A percentile compares a stretch with the other conserved stretches of the same genome.
Evolutionary conservation across 2,113 vertebrate genomes (phyloP).

Genomic region (Drymodes brunneopygia): DNA sequence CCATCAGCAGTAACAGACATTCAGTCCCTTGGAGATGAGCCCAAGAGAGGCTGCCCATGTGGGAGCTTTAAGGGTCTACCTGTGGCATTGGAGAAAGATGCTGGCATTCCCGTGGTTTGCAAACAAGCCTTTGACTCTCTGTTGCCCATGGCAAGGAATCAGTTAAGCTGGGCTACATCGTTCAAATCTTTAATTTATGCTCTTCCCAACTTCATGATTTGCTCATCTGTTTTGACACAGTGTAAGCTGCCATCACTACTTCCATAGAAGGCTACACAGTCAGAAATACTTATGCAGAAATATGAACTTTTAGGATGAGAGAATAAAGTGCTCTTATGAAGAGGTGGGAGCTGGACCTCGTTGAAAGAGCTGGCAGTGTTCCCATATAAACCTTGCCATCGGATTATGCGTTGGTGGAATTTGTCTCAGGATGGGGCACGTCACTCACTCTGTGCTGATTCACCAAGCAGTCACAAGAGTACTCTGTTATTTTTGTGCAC

Average conservation of each 20-base stretch:
- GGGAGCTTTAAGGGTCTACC: not conserved
- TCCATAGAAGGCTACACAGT: not conserved
- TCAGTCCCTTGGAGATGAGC: not conserved
- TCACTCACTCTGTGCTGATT: not conserved
- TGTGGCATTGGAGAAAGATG: not conserved
- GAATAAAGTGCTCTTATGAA: not conserved
- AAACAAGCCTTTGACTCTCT: not conserved
- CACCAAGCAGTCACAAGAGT: not conserved
- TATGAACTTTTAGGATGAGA: not conserved
- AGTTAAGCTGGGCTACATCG: not conserved
- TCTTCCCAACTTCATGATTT: not conserved
- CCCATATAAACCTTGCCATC: rapidly evolving
- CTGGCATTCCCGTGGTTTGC: not conserved
- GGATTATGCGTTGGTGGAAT: rapidly evolving
- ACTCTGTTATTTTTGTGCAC: not conserved
- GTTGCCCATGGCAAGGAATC: not conserved
- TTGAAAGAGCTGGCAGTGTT: not conserved
- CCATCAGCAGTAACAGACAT: not conserved
- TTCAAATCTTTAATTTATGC: not conserved
- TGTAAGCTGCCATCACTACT: not conserved
- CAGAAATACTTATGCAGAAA: not conserved
- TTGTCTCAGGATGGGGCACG: rapidly evolving
- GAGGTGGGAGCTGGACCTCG: not conserved
- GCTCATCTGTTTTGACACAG: not conserved
- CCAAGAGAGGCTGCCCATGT: not conserved